Base-by-base conservation (phyloP, 2,113 vertebrate species). In the Percina caprodes region DNA sequence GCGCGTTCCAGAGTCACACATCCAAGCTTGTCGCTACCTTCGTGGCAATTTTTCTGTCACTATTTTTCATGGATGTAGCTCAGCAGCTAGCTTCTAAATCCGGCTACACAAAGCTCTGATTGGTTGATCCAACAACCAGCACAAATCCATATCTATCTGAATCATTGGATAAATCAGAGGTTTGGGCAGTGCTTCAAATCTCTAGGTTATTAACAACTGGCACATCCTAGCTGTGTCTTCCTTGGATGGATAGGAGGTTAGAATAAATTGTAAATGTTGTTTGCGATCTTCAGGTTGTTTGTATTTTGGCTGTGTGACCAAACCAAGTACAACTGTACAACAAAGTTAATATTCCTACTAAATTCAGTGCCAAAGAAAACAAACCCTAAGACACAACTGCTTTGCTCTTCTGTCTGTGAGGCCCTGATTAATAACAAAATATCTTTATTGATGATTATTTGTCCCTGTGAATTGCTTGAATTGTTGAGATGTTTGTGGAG, bases 351-450 rank as follows among this genome's bases (percentile, higher is more conserved):
- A 35, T 56, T 55, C 21, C 33, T 19, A 14, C 42, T 18, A 0
- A 70, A 60, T 26, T 35, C 66, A 12, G 21, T 48, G 65, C 26
- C 14, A 45, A 23, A 14, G 23, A 70, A 78, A 82, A 63, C 51
- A 60, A 68, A 65, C 9, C 16, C 7, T 9, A 16, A 26, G 21
- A 77, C 58, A 59, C 11, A 13, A 16, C 71, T 46, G 23, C 10
- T 76, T 68, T 56, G 66, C 42, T 83, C 60, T 79, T 75, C 59
- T 76, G 59, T 77, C 35, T 35, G 61, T 14, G 69, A 89, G 69
- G 23, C 75, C 74, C 70, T 83, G 79, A 88, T 90, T 88, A 76
- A 89, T 82, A 84, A 80, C 80, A 65, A 68, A 84, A 89, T 61
- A 62, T 56, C 33, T 74, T 61, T 11, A 82, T 65, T 49, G 56